Conservation (phyloP, 53 echinoderm and acorn worm genomes). For the Holothuria leucospilota region DNA sequence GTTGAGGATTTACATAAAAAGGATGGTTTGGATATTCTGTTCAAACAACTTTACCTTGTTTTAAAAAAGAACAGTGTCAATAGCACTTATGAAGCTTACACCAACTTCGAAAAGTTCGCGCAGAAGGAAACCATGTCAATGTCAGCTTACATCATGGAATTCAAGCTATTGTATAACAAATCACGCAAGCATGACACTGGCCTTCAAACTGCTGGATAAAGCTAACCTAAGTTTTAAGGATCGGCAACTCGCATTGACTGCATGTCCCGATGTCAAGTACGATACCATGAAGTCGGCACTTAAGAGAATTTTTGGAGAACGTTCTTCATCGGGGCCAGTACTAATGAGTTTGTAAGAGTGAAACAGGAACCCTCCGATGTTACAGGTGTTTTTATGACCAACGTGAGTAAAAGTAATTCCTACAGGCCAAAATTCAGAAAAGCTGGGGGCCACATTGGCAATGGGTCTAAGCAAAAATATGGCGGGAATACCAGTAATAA, state of each 20-base stretch:
- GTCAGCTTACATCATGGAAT: constrained; percentile 27
- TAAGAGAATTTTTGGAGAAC: constrained; percentile 39
- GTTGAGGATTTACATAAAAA: constrained; percentile 1
- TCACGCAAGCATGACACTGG: constrained; percentile 8
- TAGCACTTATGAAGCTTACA: constrained; percentile 36
- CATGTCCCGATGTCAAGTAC: constrained; percentile 45
- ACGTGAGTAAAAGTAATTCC: neutral
- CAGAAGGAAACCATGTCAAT: constrained; percentile 18
- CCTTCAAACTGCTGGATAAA: constrained; percentile 42
- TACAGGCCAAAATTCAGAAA: neutral
- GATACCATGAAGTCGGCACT: constrained; percentile 45
- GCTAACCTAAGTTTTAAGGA: constrained; percentile 15
- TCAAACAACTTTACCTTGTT: neutral
- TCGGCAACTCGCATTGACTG: constrained; percentile 43
- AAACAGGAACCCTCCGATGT: constrained; percentile 5
- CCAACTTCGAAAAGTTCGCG: neutral
- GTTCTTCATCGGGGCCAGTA: neutral
- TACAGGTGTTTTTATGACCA: constrained; percentile 11
- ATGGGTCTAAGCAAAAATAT: neutral
- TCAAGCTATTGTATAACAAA: constrained; percentile 24
- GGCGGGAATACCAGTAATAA: no score
- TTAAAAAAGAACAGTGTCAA: neutral
- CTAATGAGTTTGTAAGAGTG: constrained; percentile 1
- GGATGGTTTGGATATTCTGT: neutral
- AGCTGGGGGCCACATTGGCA: neutral